Evolutionary conservation across 2,888 invertebrate genomes (phyloP).

Genomic region (Diarsia dahlii): DNA sequence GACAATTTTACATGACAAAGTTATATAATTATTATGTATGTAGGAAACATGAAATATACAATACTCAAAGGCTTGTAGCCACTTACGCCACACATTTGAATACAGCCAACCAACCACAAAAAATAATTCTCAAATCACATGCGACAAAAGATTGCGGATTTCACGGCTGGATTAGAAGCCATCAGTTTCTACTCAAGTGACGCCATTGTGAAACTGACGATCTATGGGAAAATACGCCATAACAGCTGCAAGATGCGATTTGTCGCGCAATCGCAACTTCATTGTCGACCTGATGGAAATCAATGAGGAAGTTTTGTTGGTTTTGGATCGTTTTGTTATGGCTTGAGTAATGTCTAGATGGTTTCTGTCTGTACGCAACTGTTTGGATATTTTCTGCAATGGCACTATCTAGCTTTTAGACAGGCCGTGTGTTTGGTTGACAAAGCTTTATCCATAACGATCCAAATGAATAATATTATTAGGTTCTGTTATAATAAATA

Average conservation of each 20-base stretch:
- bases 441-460: background rate
- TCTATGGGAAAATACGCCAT: slow-evolving; percentile 73
- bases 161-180: slow-evolving; percentile 60
- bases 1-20: too few relatives aligned
- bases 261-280: slow-evolving; percentile 66
- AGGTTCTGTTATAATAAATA: too few relatives aligned
- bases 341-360: slow-evolving; percentile 47
- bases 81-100: slow-evolving; percentile 24
- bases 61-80: background rate
- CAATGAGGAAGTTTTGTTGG: slow-evolving; percentile 62
- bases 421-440: background rate
- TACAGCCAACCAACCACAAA: slow-evolving; percentile 40
- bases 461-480: too few relatives aligned
- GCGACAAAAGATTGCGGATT: slow-evolving; percentile 63
- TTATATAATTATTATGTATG: too few relatives aligned
- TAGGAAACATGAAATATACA: background rate
- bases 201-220: slow-evolving; percentile 69
- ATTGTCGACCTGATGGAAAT: slow-evolving; percentile 60
- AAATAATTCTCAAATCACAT: slow-evolving; percentile 57
- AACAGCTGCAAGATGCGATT: slow-evolving; percentile 70
- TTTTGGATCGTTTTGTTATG: slow-evolving; percentile 57
- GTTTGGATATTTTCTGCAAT: background rate
- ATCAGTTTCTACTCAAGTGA: slow-evolving; percentile 66
- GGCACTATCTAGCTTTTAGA: slow-evolving; percentile 2
- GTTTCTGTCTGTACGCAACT: slow-evolving; percentile 41